Evolutionary conservation across 2,888 invertebrate genomes (phyloP), one percentile per base, ranked within the genome.

Genomic region (Timema cristinae): DNA sequence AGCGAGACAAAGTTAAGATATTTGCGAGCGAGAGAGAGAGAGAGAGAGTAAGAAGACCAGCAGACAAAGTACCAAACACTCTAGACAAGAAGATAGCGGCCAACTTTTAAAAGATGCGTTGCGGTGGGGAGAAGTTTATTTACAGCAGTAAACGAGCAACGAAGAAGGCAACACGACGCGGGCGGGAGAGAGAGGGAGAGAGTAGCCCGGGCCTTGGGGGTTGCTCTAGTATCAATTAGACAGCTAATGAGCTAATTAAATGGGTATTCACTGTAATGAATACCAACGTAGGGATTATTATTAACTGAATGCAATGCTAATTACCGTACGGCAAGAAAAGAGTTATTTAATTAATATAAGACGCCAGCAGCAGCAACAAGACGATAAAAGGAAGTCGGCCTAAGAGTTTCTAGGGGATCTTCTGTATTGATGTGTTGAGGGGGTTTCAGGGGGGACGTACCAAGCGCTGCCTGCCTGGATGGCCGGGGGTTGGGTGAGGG

Each of bases 181-280:
- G 32, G 32, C 32, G 32, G 32, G 32, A 32, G 32, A 32, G 32
- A 32, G 32, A 32, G 4, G 4, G 32, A 32, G 32, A 32, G 32
- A 32, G 32, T 32, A 32, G 1, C 32, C 32, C 32, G 32, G 32
- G 63, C 63, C 32, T 32, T 32, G 32, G 32, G 32, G 61, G 48
- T 52, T 50, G 48, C 66, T 70, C 51, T 78, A 81, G 81, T 82
- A 82, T 82, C 83, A 84, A 83, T 84, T 83, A 83, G 82, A 82
- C 81, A 82, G 81, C 83, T 84, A 83, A 83, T 83, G 84, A 83
- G 83, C 82, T 84, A 83, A 83, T 83, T 84, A 83, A 83, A 83
- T 82, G 82, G 81, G 82, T 82, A 84, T 83, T 83, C 82, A 83
- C 80, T 79, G 82, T 82, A 83, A 83, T 83, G 82, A 83, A 82